A percentile compares a stretch with the other conserved stretches of the same genome.
Conservation (phyloP, 2,113 vertebrate species). For the Neodontobutis hainanensis region DNA sequence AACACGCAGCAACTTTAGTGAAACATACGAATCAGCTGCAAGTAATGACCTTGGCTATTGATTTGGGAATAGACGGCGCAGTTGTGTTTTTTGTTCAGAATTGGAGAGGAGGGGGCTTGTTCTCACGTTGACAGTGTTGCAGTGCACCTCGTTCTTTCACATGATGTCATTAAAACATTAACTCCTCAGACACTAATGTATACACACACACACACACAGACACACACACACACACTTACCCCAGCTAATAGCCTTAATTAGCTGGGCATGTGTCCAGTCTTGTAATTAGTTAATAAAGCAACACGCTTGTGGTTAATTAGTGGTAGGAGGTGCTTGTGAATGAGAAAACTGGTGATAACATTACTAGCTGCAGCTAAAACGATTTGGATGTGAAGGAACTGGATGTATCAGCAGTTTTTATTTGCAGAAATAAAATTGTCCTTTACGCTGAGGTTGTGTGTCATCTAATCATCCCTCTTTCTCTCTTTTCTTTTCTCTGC, state of each 20-base stretch:
- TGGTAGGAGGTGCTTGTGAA: conserved; percentile 65
- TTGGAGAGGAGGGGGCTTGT: neutral
- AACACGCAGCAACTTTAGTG: conserved; percentile 73
- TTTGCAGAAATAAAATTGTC: conserved; percentile 15
- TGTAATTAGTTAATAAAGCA: conserved; percentile 76
- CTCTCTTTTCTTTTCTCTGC: conserved; percentile 2
- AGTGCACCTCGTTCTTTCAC: conserved; percentile 43
- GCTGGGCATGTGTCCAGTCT: conserved; percentile 68
- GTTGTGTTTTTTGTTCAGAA: conserved; percentile 23
- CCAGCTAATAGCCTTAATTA: conserved; percentile 69
- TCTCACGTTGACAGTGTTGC: conserved; percentile 31
- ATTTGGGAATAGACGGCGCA: conserved; percentile 53
- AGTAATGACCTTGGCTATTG: conserved; percentile 74
- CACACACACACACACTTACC: conserved; percentile 30
- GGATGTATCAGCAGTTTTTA: neutral
- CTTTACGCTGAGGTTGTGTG: neutral
- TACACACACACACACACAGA: conserved; percentile 18
- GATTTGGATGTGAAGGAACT: neutral
- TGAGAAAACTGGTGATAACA: conserved; percentile 50
- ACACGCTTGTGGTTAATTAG: conserved; percentile 74
- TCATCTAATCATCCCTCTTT: conserved; percentile 18
- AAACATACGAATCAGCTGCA: conserved; percentile 75
- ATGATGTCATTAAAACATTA: conserved; percentile 68
- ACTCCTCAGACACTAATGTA: conserved; percentile 48
- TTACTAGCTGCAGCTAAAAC: conserved; percentile 27